Evolutionary conservation across 2,888 invertebrate species (phyloP).

Genomic region (Norana najaformis): DNA sequence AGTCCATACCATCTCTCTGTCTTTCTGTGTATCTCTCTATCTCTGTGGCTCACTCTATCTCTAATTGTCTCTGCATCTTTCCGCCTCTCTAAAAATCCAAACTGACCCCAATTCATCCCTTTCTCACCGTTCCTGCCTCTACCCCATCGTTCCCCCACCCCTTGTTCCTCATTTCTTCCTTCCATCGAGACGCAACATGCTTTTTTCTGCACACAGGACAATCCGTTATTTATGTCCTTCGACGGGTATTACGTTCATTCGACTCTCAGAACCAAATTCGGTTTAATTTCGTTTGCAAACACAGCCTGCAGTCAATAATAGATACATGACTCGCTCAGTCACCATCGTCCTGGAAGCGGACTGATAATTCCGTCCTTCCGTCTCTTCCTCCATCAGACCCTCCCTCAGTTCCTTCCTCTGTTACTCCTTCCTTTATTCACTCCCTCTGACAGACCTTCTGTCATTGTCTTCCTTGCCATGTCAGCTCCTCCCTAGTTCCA

Average conservation of each 20-base stretch:
- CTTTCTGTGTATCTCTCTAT: too few relatives aligned
- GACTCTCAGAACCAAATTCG: neutral
- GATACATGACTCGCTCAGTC: neutral
- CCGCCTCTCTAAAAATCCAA: too few relatives aligned
- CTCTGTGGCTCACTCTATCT: too few relatives aligned
- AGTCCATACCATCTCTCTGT: too few relatives aligned
- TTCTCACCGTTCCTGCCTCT: neutral
- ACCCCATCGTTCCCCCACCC: neutral
- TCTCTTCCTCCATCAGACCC: neutral
- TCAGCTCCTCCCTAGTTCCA: neutral
- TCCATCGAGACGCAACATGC: neutral
- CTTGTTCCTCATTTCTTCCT: neutral
- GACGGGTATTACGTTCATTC: neutral
- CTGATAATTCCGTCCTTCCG: neutral
- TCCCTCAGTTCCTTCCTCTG: neutral
- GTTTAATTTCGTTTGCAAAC: conserved; percentile 31
- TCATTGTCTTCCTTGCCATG: neutral
- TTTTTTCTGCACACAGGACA: neutral
- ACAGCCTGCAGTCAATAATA: conserved; percentile 16
- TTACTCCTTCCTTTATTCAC: neutral
- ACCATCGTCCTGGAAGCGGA: neutral
- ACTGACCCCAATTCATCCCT: neutral
- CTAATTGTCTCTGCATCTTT: too few relatives aligned
- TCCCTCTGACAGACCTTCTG: neutral
- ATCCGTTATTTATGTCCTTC: neutral